These are phyloP conservation scores for Xanthorhoe designata DNA, from an alignment of 2,888 invertebrate species.

Conservation along the genomic window DNA sequence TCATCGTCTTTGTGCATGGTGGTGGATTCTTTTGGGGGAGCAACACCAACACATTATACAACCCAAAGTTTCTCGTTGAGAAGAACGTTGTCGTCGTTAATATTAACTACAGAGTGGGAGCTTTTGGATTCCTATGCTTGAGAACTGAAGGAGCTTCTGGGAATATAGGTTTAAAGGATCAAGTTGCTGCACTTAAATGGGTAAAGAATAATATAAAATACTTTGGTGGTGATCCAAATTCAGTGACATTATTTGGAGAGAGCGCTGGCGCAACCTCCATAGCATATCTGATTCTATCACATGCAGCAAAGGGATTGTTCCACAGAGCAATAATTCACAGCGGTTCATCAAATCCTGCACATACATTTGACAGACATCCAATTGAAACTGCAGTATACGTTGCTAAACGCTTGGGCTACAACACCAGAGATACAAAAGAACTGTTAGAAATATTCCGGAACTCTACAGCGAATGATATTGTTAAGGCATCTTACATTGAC, in stretches of 20 bases:
- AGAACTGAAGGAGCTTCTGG: conserved; percentile 54
- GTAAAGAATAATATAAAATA: conserved; percentile 52
- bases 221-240: conserved; percentile 55
- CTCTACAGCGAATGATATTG: conserved; percentile 47
- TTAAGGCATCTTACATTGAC: conserved; percentile 44
- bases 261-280: conserved; percentile 15
- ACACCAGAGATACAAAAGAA: conserved; percentile 48
- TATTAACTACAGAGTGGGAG: conserved; percentile 55
- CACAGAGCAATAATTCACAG: conserved; percentile 58
- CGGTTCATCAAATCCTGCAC: conserved; percentile 51
- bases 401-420: conserved; percentile 47
- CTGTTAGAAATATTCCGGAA: conserved; percentile 51
- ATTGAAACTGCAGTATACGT: conserved; percentile 44
- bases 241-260: conserved; percentile 45
- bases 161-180: conserved; percentile 57
- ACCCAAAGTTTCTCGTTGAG: conserved; percentile 54
- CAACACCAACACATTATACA: conserved; percentile 48
- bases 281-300: conserved; percentile 48
- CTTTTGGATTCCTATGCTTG: conserved; percentile 55
- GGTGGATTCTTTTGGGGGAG: conserved; percentile 52
- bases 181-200: conserved; percentile 55
- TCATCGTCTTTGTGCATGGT: conserved; percentile 49
- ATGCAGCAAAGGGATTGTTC: conserved; percentile 55
- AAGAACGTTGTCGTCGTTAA: conserved; percentile 54
- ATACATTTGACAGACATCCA: conserved; percentile 47